Base-by-base conservation (phyloP, 2,797 vertebrate species). In the Psittacula echo region DNA sequence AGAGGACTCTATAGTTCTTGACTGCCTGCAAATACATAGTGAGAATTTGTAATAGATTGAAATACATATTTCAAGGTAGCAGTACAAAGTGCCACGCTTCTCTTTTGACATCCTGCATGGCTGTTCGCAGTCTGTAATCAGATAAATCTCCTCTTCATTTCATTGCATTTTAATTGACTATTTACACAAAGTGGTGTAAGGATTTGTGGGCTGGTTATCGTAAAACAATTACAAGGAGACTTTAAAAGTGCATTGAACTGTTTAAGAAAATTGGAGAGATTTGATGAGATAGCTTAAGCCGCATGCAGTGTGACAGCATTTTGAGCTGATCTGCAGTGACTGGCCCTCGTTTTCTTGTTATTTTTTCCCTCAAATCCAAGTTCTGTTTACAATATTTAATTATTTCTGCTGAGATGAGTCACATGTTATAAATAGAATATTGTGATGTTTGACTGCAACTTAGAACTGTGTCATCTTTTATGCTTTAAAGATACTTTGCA, bases 311-410 rank as follows among this genome's bases (percentile, higher is more conserved):
- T 78, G 60, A 84, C 86, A 72, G 78, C 54, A 60, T 85, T 87
- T 37, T 65, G 41, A 80, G 80, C 84, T 82, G 70, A 73, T 88
- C 45, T 83, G n/a, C 58, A 58, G 53, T 77, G 64, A 47, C 73
- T 88, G 22, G 18, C 34, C 64, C 27, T 87, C 3, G 0, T 90
- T 94, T 88, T 84, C 73, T 77, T 66, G 64, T 42, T 45, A 19
- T 51, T 77, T 89, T 90, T 70, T 10, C 53, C 54, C 71, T 88
- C 81, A 91, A 95, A 96, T 77, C 73, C 27, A 66, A 73, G 64
- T 94, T 96, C 85, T 95, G 84, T 93, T 96, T 97, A 93, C 90
- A 93, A 86, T 94, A 92, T 94, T 90, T 94, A 92, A 91, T 96
- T 95, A 93, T 90, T 94, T 93, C 86, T 94, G 84, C 66, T 0